Evolutionary conservation across 2,113 vertebrate genomes (phyloP), one percentile per base, ranked within the genome.

Genomic region (Myrmophylax atrothorax): DNA sequence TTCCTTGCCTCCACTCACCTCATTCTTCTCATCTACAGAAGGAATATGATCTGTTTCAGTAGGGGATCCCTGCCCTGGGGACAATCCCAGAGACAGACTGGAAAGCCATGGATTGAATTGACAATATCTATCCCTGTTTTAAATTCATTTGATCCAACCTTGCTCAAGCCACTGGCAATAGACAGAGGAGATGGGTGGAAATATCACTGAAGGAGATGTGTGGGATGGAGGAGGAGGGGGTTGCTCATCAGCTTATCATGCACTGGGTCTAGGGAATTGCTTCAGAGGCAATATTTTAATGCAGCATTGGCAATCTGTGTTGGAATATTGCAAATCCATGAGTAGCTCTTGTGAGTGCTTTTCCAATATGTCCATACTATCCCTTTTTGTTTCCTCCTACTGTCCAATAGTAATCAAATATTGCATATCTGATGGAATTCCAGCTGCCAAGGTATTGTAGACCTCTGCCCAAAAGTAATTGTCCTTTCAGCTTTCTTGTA

Each of bases 321-420:
- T 93, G 90, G 90, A 78, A 70, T 96, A 97, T 96, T 90, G 93
- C 85, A 95, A 95, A 97, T 94, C 89, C 84, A 94, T 95, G 85
- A 93, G 56, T n/a, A 87, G 56, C 42, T 81, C 58, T 67, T 89
- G 66, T 79, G 68, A 90, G 74, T 91, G 94, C 62, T 96, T 97
- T 93, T 96, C 87, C 95, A 89, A 96, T 95, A 94, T 4, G 18
- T 92, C 96, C 82, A 96, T 96, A 90, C 76, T 42, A 83, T 92
- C 63, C 76, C 33, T 90, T 93, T 84, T 47, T 74, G 42, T 69
- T 86, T 91, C 92, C 77, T 92, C 83, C 76, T 91, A 76, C 68
- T 59, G 88, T 95, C 92, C 96, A 94, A 95, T 96, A 87, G 89
- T 63, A 96, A 96, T 93, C 93, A 89, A 92, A 93, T 94, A 91